Conservation (phyloP, 2,888 invertebrate genomes). For the Pinctada fucata region DNA sequence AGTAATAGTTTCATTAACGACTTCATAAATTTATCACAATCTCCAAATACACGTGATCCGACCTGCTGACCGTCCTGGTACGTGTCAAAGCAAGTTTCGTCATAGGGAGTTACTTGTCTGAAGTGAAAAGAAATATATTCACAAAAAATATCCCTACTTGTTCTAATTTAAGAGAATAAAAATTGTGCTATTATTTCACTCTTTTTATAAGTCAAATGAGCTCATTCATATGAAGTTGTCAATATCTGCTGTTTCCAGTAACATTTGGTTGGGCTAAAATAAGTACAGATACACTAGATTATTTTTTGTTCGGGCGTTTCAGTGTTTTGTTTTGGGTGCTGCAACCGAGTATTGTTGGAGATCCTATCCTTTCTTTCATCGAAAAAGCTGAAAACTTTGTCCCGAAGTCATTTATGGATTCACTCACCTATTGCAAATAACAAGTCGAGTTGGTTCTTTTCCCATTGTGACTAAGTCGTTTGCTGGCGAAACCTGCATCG, state of each 20-base stretch:
- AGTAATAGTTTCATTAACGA: slow-evolving; percentile 50
- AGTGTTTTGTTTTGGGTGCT: too few species aligned
- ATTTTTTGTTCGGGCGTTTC: too few species aligned
- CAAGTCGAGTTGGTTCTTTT: slow-evolving; percentile 54
- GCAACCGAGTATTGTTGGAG: too few species aligned
- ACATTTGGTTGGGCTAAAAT: too few species aligned
- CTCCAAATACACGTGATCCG: slow-evolving; percentile 58
- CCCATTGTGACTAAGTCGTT: slow-evolving; percentile 67
- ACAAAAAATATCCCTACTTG: not conserved
- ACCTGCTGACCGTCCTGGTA: slow-evolving; percentile 20
- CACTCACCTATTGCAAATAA: slow-evolving; percentile 69
- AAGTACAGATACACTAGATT: too few species aligned
- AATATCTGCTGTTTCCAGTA: too few species aligned
- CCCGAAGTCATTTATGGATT: not conserved
- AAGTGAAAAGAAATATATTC: slow-evolving; percentile 2
- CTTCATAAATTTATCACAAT: slow-evolving; percentile 58
- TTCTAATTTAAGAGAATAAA: not conserved
- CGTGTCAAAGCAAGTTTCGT: slow-evolving; percentile 24
- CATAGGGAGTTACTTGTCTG: slow-evolving; percentile 45
- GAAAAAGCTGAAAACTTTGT: too few species aligned
- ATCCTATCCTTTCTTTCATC: too few species aligned
- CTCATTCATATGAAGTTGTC: too few species aligned
- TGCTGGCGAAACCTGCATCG: slow-evolving; percentile 71
- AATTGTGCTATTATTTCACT: not conserved
- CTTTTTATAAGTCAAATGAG: too few species aligned